Conservation (phyloP, 2,888 invertebrate genomes). For the Archips crataeganus region DNA sequence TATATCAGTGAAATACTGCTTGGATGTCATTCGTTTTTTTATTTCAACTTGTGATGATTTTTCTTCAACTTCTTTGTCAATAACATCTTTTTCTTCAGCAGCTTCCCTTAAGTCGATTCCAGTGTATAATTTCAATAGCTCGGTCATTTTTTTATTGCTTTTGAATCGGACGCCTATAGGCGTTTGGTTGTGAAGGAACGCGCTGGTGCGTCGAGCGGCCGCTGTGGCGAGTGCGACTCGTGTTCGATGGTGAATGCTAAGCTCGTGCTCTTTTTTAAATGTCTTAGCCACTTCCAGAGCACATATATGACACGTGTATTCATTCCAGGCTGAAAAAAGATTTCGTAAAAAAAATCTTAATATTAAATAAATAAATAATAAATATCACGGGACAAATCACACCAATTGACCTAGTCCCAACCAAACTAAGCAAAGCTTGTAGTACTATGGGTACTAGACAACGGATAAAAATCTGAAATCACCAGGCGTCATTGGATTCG, state of each 20-base stretch:
- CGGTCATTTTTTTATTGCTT: background rate
- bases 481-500: too few relatives aligned
- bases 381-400: too few relatives aligned
- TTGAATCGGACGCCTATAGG: background rate
- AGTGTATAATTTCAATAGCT: background rate
- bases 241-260: background rate
- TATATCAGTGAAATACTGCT: constrained; percentile 8
- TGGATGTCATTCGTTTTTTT: background rate
- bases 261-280: background rate
- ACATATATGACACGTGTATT: constrained; percentile 1
- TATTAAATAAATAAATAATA: too few relatives aligned
- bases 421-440: too few relatives aligned
- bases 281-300: background rate
- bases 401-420: too few relatives aligned
- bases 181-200: background rate
- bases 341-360: too few relatives aligned
- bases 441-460: too few relatives aligned
- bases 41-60: background rate
- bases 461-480: too few relatives aligned
- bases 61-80: background rate
- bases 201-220: constrained; percentile 6
- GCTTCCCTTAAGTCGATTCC: background rate
- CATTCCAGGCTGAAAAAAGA: background rate
- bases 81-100: background rate
- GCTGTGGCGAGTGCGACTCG: background rate